Evolutionary conservation across 2,888 invertebrate genomes (phyloP), one percentile per base, ranked within the genome.

Genomic region (Trissolcus brochymenae): DNA sequence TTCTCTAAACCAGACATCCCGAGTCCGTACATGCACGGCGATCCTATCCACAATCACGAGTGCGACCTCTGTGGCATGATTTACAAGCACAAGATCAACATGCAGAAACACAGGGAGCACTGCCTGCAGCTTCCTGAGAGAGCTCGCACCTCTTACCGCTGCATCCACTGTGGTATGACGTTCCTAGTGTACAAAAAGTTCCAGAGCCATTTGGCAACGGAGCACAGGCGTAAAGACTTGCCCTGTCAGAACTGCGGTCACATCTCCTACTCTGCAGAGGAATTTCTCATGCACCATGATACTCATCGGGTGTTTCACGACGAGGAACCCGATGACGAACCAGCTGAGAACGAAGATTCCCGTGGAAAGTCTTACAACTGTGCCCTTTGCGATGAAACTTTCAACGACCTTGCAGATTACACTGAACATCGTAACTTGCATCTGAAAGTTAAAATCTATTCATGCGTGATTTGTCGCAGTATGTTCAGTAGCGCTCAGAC

Each of bases 351-450:
- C 16, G 17, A 51, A 4, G 51, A 51, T 13, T 4, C 13, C 21
- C 7, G 11, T 9, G 9, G 17, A 1, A 78, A 79, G 13, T 81
- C 66, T 14, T 83, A 91, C 80, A 91, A 91, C 64, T 93, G 93
- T 74, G 91, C 91, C 13, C 92, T 93, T 57, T 94, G 94, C 81
- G 92, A 92, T 14, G 91, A 92, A 84, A 91, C 91, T 61, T 93
- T 93, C 86, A 86, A 91, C 57, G 91, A 92, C 4, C 91, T 92
- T 21, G 90, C 90, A 0, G 93, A 93, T 79, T 88, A 93, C 1
- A 91, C 92, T 0, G 93, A 93, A 82, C 94, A 94, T 82, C 91
- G 93, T 76, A 93, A 92, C 82, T 91, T 92, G 4, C 94, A 94
- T 85, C 35, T 77, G 14, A 92, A 93, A 81, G 91, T 93, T 1